Evolutionary conservation across 2,888 invertebrate species (phyloP).

Genomic region (Sinhomidia bicolor): DNA sequence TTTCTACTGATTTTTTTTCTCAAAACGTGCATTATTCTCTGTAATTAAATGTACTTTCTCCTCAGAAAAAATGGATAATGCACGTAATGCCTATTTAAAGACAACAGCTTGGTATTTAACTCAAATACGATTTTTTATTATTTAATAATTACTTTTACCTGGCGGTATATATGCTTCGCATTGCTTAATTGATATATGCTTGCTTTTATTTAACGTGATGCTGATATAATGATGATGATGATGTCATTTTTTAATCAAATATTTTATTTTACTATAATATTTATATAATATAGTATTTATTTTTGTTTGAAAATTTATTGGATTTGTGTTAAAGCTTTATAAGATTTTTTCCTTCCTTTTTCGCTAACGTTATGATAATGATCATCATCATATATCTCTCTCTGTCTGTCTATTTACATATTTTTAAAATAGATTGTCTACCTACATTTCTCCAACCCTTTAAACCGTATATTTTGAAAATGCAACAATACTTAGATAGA

Average conservation of each 20-base stretch:
- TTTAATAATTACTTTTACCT: neutral
- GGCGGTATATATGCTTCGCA: neutral
- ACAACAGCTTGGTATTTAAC: neutral
- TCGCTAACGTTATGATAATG: neutral
- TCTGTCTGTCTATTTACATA: too few species aligned
- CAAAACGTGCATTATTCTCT: neutral
- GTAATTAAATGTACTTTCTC: neutral
- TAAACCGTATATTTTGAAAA: too few species aligned
- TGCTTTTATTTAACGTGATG: neutral
- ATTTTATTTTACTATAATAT: neutral
- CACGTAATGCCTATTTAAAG: slow-evolving; percentile 1
- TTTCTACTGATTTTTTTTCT: neutral
- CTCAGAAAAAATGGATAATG: neutral
- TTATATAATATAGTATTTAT: too few species aligned
- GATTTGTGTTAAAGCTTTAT: slow-evolving; percentile 1
- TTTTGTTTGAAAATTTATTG: neutral
- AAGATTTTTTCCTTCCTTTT: neutral
- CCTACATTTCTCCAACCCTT: too few species aligned
- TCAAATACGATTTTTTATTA: neutral
- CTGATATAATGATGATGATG: too few species aligned
- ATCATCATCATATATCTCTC: too few species aligned
- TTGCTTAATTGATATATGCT: neutral
- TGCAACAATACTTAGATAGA: too few species aligned
- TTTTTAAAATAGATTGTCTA: too few species aligned
- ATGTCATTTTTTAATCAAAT: neutral